Conservation (phyloP, 2,888 invertebrate genomes). For the Melanotus villosus region DNA sequence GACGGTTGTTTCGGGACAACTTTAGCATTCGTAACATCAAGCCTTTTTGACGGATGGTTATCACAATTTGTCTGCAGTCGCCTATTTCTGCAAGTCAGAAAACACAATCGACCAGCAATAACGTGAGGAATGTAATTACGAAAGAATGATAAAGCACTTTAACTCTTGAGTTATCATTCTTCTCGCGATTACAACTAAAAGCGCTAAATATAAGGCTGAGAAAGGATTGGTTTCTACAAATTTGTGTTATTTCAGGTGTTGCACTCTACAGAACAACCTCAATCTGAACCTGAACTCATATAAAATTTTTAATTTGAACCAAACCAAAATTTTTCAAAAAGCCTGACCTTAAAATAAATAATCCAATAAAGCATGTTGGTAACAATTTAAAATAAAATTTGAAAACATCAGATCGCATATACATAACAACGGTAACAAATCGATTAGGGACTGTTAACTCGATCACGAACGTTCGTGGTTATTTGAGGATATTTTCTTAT, state of each 20-base stretch:
- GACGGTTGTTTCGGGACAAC: slow-evolving; percentile 19
- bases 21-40: slow-evolving; percentile 7
- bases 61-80: background rate
- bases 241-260: background rate
- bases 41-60: slow-evolving; percentile 20
- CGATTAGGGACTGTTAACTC: no score
- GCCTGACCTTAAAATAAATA: no score
- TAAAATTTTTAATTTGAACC: no score
- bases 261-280: no score
- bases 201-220: background rate
- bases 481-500: no score
- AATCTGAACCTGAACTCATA: no score
- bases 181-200: background rate
- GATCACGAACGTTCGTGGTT: no score
- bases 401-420: no score
- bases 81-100: slow-evolving; percentile 4
- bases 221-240: background rate
- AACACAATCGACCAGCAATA: slow-evolving; percentile 1
- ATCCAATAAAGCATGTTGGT: no score
- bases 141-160: slow-evolving; percentile 23
- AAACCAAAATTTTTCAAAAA: no score
- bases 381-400: no score
- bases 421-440: no score
- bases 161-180: slow-evolving; percentile 10
- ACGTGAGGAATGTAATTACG: slow-evolving; percentile 20